phyloP scores from a whole-genome alignment of 1,140 invertebrate species.

The Diuraphis noxia region DNA sequence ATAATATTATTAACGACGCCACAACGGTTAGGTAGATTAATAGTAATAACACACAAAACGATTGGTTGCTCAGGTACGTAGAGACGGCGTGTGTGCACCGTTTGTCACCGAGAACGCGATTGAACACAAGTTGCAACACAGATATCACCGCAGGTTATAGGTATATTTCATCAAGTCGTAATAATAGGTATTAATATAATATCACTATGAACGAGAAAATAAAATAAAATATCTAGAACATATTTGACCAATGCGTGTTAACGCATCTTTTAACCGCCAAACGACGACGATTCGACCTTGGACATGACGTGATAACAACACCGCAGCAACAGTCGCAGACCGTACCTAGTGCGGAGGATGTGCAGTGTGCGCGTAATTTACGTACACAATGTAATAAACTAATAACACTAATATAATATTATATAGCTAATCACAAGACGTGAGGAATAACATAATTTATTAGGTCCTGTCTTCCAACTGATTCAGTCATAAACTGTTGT shows the following conservation, averaged over 20 bases:
- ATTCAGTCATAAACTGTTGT: background rate
- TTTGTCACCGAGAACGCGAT: background rate
- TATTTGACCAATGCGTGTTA: background rate
- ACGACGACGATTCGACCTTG: background rate
- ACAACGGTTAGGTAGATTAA: background rate
- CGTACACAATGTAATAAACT: background rate
- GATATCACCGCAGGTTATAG: background rate
- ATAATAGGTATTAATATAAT: background rate
- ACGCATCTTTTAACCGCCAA: background rate
- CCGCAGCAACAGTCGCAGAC: background rate
- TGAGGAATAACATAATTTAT: background rate
- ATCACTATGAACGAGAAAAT: background rate
- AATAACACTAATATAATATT: background rate
- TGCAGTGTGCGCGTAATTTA: background rate
- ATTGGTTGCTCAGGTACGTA: background rate
- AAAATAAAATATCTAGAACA: background rate
- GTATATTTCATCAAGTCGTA: background rate
- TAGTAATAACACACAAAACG: background rate
- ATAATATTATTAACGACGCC: too few relatives aligned
- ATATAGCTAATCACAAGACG: background rate
- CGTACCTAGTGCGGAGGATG: background rate
- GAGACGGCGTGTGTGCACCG: too few relatives aligned
- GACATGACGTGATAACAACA: background rate
- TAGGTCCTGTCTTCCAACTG: background rate
- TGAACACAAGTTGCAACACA: background rate